Evolutionary conservation across 2,888 invertebrate species (phyloP).

Genomic region (Drosophila paramelanica): DNA sequence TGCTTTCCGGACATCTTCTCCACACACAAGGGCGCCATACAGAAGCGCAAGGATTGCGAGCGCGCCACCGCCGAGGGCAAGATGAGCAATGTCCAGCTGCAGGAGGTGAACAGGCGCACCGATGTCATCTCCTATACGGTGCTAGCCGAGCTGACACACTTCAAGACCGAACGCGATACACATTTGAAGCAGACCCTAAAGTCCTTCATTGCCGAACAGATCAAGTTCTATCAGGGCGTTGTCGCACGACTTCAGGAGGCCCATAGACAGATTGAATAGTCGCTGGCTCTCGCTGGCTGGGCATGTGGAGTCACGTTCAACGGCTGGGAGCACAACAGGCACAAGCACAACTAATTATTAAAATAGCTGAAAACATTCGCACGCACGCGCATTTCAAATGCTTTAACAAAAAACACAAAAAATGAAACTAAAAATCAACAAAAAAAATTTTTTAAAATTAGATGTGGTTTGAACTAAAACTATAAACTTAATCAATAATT

Average conservation of each 20-base stretch:
- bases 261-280: conserved; percentile 85
- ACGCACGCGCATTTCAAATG: conserved; percentile 74
- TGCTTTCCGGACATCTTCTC: conserved; percentile 95
- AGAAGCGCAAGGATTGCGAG: conserved; percentile 95
- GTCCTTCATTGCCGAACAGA: conserved; percentile 94
- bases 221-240: conserved; percentile 95
- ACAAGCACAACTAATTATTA: conserved; percentile 41
- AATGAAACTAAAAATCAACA: conserved; percentile 16
- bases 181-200: conserved; percentile 95
- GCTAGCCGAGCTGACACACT: conserved; percentile 97
- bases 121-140: conserved; percentile 97
- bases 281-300: not conserved
- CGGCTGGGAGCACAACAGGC: conserved; percentile 58
- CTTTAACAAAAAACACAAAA: conserved; percentile 47
- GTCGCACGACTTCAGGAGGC: conserved; percentile 90
- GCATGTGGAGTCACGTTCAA: conserved; percentile 20
- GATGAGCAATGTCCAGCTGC: conserved; percentile 92
- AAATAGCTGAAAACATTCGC: conserved; percentile 73
- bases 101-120: conserved; percentile 92
- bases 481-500: conserved; percentile 54
- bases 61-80: conserved; percentile 91
- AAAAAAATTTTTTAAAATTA: conserved; percentile 40
- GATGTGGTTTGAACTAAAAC: conserved; percentile 60
- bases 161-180: conserved; percentile 93
- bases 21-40: conserved; percentile 95